Evolutionary conservation across 1,140 invertebrate species (phyloP).

Genomic region (Hylaeus anthracinus): DNA sequence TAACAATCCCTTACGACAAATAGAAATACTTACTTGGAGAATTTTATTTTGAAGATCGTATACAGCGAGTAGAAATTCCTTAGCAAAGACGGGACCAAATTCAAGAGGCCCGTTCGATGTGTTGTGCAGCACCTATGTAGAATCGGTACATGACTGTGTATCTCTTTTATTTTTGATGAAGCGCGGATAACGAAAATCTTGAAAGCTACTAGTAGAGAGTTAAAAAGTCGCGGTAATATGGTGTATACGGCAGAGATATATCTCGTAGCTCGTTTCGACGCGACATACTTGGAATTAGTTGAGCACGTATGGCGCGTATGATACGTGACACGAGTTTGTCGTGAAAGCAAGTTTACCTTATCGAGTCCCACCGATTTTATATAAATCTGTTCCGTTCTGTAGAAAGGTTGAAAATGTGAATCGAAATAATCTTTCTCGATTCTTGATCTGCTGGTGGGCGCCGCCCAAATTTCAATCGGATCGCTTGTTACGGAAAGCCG

Average conservation of each 20-base stretch:
- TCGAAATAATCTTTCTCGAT: constrained; percentile 93
- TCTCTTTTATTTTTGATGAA: neutral
- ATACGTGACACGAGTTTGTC: too few species aligned
- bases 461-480: constrained; percentile 95
- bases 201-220: too few species aligned
- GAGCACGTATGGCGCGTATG: too few species aligned
- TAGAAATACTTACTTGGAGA: constrained; percentile 72
- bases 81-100: constrained; percentile 87
- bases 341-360: constrained; percentile 73
- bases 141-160: neutral
- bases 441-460: constrained; percentile 87
- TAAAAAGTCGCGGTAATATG: too few species aligned
- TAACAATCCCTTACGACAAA: neutral
- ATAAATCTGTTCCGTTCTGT: constrained; percentile 93
- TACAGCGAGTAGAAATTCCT: constrained; percentile 85
- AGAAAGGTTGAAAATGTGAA: constrained; percentile 93
- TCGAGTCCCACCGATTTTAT: constrained; percentile 81
- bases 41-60: constrained; percentile 85
- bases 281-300: too few species aligned
- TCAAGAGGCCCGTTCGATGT: constrained; percentile 67
- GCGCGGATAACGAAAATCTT: neutral
- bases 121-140: constrained; percentile 59
- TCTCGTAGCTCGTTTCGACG: constrained; percentile 25
- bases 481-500: constrained; percentile 88
- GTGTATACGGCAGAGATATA: too few species aligned